These are phyloP conservation scores for Trogon surrucura DNA, from an alignment of 2,113 vertebrate species.

Conservation along the genomic window DNA sequence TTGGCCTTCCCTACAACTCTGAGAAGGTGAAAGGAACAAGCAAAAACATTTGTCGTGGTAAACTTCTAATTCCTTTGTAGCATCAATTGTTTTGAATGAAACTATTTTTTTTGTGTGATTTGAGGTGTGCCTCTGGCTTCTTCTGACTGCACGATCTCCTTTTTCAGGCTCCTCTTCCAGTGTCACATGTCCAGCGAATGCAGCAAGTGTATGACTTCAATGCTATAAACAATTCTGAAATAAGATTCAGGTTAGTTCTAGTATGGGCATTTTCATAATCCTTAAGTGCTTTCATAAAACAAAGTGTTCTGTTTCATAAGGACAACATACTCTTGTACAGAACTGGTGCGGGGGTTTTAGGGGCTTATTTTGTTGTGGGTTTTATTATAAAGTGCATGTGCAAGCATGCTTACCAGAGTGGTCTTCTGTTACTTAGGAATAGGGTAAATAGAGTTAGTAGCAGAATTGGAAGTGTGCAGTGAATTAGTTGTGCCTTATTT, in stretches of 20 bases:
- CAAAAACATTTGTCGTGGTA: neutral
- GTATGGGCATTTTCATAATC: neutral
- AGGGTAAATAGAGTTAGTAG: neutral
- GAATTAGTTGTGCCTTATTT: neutral
- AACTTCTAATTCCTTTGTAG: neutral
- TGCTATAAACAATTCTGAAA: slow-evolving; percentile 87
- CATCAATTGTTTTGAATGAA: neutral
- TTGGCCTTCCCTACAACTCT: neutral
- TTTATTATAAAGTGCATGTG: neutral
- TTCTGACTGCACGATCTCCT: neutral
- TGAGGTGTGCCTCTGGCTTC: neutral
- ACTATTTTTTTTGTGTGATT: neutral
- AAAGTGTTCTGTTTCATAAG: neutral
- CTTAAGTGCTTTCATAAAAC: neutral
- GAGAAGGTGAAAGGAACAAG: neutral
- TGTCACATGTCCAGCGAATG: slow-evolving; percentile 90
- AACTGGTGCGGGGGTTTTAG: neutral
- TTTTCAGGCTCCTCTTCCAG: slow-evolving; percentile 84
- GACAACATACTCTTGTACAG: neutral
- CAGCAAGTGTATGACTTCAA: slow-evolving; percentile 91
- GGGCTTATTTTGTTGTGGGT: neutral
- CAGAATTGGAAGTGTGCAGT: neutral
- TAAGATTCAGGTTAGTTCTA: slow-evolving; percentile 86
- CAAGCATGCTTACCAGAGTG: neutral
- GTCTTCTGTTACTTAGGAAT: neutral